These are phyloP conservation scores for Listronotus oregonensis DNA, from an alignment of 1,140 invertebrate genomes.

Conservation along the genomic window DNA sequence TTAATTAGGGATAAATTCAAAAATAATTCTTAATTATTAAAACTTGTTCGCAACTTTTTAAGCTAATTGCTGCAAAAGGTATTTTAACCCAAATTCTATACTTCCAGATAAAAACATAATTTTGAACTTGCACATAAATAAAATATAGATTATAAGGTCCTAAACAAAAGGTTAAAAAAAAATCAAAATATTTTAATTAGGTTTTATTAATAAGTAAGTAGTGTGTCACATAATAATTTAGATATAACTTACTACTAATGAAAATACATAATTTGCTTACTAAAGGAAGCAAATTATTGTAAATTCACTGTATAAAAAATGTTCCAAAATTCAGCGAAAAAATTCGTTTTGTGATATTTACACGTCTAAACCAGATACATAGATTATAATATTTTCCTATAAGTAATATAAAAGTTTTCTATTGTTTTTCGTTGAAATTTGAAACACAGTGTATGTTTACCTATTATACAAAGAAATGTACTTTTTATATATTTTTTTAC, in stretches of 20 bases:
- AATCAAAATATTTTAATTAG: constrained; percentile 14
- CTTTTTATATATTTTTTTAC: too few relatives aligned
- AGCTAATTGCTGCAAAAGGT: too few relatives aligned
- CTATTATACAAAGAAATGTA: constrained; percentile 27
- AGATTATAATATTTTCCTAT: constrained; percentile 21
- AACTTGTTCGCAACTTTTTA: too few relatives aligned
- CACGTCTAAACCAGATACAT: constrained; percentile 28
- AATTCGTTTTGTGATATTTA: constrained; percentile 33
- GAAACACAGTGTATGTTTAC: constrained; percentile 43
- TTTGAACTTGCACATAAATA: too few relatives aligned
- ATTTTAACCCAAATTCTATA: too few relatives aligned
- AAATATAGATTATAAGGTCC: too few relatives aligned
- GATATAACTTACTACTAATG: constrained; percentile 8
- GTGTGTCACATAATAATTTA: constrained; percentile 47
- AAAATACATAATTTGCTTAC: constrained; percentile 5
- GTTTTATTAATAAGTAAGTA: constrained; percentile 46
- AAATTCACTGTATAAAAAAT: constrained; percentile 6
- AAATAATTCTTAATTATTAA: too few relatives aligned
- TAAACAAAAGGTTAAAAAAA: too few relatives aligned
- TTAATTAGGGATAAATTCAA: too few relatives aligned
- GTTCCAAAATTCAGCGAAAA: constrained; percentile 54
- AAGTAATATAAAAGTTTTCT: constrained; percentile 23
- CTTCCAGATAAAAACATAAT: too few relatives aligned
- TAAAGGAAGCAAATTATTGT: neutral
- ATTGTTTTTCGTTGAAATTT: constrained; percentile 54